phyloP scores from a whole-genome alignment of 2,113 vertebrate genomes.

The Austrofundulus limnaeus region DNA sequence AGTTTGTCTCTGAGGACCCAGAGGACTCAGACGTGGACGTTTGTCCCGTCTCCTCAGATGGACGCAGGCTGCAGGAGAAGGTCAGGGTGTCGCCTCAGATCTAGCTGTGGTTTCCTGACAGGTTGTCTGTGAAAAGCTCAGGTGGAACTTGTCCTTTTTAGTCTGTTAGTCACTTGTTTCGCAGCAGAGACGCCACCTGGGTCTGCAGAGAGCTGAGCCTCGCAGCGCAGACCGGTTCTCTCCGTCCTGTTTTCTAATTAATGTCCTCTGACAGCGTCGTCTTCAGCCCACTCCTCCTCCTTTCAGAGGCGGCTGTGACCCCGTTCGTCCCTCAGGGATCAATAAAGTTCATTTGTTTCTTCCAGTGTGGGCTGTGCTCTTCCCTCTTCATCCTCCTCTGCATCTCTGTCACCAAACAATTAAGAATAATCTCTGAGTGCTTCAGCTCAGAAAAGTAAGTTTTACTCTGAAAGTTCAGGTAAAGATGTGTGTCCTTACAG shows the following conservation, averaged over 20 bases:
- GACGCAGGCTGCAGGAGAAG: constrained; percentile 42
- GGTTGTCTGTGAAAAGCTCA: constrained; percentile 9
- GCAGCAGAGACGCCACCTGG: background rate
- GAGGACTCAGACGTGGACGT: constrained; percentile 29
- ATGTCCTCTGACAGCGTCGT: constrained; percentile 10
- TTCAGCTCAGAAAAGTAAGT: background rate
- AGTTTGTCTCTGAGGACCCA: too few relatives aligned
- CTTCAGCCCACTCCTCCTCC: constrained; percentile 19
- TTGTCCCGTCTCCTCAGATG: constrained; percentile 32
- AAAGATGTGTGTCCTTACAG: background rate
- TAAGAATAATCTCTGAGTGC: background rate
- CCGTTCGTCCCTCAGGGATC: constrained; percentile 30
- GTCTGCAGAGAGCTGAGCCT: background rate
- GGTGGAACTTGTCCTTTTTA: constrained; percentile 15
- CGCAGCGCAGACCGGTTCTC: too few relatives aligned
- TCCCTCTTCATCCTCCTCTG: constrained; percentile 16
- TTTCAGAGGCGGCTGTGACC: constrained; percentile 15
- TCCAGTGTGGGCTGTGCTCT: constrained; percentile 19
- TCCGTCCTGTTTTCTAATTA: constrained; percentile 19
- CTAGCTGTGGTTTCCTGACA: constrained; percentile 8
- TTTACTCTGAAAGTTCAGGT: background rate
- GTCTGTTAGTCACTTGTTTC: background rate
- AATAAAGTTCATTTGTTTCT: constrained; percentile 30
- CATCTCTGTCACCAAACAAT: background rate
- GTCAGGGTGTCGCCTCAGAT: constrained; percentile 20